These are phyloP conservation scores for Rhingia campestris DNA, from an alignment of 2,888 invertebrate species.

Conservation along the genomic window DNA sequence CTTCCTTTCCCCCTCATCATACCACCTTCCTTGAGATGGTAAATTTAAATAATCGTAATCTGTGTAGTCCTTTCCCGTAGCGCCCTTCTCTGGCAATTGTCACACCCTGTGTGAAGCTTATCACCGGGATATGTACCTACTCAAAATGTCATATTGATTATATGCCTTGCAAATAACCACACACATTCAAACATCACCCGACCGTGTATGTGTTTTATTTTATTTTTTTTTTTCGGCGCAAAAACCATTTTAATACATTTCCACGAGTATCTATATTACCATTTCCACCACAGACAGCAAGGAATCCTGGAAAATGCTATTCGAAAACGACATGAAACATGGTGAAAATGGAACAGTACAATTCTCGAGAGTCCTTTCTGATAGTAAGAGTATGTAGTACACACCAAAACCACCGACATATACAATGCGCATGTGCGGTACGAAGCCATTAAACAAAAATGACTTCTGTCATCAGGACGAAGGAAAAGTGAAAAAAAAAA, in stretches of 20 bases:
- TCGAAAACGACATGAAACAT: slow-evolving; percentile 35
- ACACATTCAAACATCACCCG: not conserved
- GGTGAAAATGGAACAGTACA: slow-evolving; percentile 9
- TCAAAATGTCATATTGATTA: slow-evolving; percentile 60
- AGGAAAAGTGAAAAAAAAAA: not conserved
- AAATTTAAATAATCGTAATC: slow-evolving; percentile 51
- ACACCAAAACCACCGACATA: slow-evolving; percentile 6
- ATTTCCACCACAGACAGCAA: slow-evolving; percentile 18
- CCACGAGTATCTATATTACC: not conserved
- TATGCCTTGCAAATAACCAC: not conserved
- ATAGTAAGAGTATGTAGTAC: slow-evolving; percentile 66
- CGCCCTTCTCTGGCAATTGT: slow-evolving; percentile 30
- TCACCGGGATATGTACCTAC: slow-evolving; percentile 52
- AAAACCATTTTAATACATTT: slow-evolving; percentile 11
- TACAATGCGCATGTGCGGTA: slow-evolving; percentile 47
- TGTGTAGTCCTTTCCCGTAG: not conserved
- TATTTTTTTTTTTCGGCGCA: slow-evolving; percentile 28
- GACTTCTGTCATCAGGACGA: slow-evolving; percentile 29
- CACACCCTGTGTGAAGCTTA: slow-evolving; percentile 68
- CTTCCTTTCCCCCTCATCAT: not conserved
- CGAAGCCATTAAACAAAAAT: slow-evolving; percentile 61
- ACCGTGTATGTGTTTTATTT: not conserved
- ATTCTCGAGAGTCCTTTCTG: slow-evolving; percentile 13
- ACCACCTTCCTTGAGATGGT: slow-evolving; percentile 1
- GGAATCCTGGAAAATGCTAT: slow-evolving; percentile 13